Percentiles rank a stretch among this genome's conserved stretches.
phyloP scores from a whole-genome alignment of 23 tunicate species.

The Trididemnum miniatum region DNA sequence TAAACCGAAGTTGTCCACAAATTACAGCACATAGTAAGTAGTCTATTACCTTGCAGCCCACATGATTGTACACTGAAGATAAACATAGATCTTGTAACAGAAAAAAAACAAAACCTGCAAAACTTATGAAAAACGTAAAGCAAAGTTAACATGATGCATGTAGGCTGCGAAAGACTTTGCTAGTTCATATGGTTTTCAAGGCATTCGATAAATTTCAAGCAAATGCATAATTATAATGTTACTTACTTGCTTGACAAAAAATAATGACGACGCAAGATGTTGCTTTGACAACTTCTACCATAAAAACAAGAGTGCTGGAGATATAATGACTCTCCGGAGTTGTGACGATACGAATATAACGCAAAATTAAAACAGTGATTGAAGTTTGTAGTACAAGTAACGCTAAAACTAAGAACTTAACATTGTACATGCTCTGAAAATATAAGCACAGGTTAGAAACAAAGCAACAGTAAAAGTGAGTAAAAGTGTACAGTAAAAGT shows the following conservation, averaged over 20 bases:
- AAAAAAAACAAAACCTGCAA: no score
- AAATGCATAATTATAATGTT: neutral
- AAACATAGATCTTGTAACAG: no score
- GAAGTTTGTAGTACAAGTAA: constrained; percentile 83
- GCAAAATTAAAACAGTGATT: constrained; percentile 43
- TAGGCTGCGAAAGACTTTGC: no score
- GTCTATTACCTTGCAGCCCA: no score
- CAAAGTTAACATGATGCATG: no score
- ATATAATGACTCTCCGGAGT: constrained; percentile 46
- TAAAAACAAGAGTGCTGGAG: constrained; percentile 67
- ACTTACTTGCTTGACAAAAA: constrained; percentile 43
- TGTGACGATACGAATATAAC: constrained; percentile 53
- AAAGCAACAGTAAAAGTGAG: no score
- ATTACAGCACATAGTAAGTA: no score
- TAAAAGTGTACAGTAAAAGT: no score
- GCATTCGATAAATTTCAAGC: neutral
- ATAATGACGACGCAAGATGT: constrained; percentile 44
- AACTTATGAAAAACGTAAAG: no score
- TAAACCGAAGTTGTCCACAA: no score
- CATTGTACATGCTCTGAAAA: constrained; percentile 31
- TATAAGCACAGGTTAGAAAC: no score
- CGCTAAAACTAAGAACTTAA: constrained; percentile 41
- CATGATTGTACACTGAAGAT: no score
- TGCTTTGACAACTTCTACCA: constrained; percentile 69
- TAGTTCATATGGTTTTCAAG: neutral